Evolutionary conservation across 2,888 invertebrate species (phyloP), one percentile per base, ranked within the genome.

Genomic region (Athalia rosae): DNA sequence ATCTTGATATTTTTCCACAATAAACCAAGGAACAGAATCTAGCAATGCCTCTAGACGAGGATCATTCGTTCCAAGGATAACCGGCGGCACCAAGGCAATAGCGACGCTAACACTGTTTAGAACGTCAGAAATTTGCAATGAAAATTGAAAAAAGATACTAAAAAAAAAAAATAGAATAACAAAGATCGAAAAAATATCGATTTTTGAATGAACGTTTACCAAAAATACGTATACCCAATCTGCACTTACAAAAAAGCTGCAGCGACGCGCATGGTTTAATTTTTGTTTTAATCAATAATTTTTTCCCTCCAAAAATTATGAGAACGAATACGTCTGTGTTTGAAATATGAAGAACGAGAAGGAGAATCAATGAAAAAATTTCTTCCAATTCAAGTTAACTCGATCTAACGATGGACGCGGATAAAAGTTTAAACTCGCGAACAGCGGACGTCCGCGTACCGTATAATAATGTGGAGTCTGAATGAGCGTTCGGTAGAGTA

Each of bases 21-120:
- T 58, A 13, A 56, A 71, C 71, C 56, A 71, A 56, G 71, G 58
- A n/a, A 71, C 11, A 2, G 71, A 58, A 13, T 71, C 69, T 13
- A 48, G 48, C 7, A 56, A 13, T 15, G 43, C 56, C 28, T 43
- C 56, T 0, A 6, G 28, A 4, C 11, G 15, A 48, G 5, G 13
- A 50, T 7, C 6, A 50, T 50, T 56, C 8, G 58, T 28, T 28
- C 28, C 28, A 28, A 28, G 28, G 28, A 28, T 28, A 28, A 71
- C 15, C 43, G 13, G 9, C 8, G 58, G 13, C 43, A 45, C 8
- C 45, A 71, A 58, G 13, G 45, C 41, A 58, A 71, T n/a, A 13
- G 45, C 56, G 13, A 71, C 45, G 58, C 41, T 71, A 58, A 71
- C 45, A 7, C 71, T 67, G 67, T 28, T 28, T 28, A 28, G 28